phyloP scores from a whole-genome alignment of 2,113 vertebrate genomes.

The Tapirus terrestris region DNA sequence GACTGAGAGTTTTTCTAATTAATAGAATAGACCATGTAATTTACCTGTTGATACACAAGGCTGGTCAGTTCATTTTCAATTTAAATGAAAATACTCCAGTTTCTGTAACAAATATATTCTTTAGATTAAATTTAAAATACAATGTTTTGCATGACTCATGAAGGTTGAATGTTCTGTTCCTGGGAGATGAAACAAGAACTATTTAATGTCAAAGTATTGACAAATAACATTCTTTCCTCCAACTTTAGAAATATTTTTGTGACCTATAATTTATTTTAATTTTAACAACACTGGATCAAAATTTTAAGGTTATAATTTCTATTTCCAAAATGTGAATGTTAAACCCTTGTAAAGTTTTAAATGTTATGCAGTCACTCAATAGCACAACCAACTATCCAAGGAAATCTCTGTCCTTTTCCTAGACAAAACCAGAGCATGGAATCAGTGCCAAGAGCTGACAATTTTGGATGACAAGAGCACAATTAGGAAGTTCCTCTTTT shows the following conservation, averaged over 20 bases:
- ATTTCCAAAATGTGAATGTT: neutral
- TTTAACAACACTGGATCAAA: neutral
- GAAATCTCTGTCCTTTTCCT: neutral
- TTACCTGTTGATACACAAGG: neutral
- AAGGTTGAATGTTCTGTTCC: neutral
- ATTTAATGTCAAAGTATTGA: neutral
- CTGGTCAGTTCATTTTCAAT: slow-evolving; percentile 16
- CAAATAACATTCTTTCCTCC: neutral
- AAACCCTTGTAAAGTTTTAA: neutral
- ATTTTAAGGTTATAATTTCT: neutral
- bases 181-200: neutral
- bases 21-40: neutral
- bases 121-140: neutral
- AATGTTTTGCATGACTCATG: neutral
- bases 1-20: neutral
- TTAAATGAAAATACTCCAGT: slow-evolving; percentile 36
- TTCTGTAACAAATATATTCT: neutral
- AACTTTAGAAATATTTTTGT: slow-evolving; percentile 11
- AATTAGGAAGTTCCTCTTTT: neutral
- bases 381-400: neutral
- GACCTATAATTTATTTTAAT: neutral
- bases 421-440: neutral
- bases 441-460: neutral
- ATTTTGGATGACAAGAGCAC: neutral
- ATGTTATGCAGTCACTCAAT: neutral